Conservation (phyloP, 2,113 vertebrate genomes). For the Ursus arctos region DNA sequence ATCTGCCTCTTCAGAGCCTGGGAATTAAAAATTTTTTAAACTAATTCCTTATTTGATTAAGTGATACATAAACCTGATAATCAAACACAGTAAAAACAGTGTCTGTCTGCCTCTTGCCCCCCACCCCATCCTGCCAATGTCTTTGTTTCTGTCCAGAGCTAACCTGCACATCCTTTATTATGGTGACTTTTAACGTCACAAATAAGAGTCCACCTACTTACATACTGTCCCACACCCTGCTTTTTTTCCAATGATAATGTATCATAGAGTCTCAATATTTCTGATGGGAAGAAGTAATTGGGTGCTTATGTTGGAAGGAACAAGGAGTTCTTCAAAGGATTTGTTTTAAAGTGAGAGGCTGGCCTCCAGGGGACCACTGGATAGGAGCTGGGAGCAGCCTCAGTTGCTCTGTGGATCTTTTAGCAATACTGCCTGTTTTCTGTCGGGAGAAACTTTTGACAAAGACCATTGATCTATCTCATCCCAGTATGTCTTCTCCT, state of each 20-base stretch:
- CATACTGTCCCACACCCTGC: neutral
- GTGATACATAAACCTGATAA: neutral
- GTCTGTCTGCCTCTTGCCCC: neutral
- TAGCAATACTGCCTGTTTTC: neutral
- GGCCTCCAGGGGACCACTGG: neutral
- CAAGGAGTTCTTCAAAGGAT: neutral
- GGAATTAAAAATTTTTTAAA: neutral
- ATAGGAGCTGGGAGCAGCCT: neutral
- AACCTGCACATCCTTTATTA: neutral
- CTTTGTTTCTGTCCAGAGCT: neutral
- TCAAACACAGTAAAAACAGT: neutral
- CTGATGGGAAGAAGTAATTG: neutral
- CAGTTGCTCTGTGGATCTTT: neutral
- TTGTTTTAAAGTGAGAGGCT: neutral
- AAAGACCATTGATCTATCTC: neutral
- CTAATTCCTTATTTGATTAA: slow-evolving; percentile 21
- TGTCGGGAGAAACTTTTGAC: neutral
- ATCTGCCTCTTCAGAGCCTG: neutral
- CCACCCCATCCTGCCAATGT: accelerated
- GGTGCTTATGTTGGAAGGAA: neutral
- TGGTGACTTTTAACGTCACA: neutral
- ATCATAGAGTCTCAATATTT: neutral
- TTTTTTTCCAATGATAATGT: neutral
- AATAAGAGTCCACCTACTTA: neutral
- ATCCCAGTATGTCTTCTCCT: neutral